Percentiles rank a stretch among this genome's conserved stretches.
phyloP scores from a whole-genome alignment of 2,113 vertebrate species.

The Phalacrocorax brasilianus region DNA sequence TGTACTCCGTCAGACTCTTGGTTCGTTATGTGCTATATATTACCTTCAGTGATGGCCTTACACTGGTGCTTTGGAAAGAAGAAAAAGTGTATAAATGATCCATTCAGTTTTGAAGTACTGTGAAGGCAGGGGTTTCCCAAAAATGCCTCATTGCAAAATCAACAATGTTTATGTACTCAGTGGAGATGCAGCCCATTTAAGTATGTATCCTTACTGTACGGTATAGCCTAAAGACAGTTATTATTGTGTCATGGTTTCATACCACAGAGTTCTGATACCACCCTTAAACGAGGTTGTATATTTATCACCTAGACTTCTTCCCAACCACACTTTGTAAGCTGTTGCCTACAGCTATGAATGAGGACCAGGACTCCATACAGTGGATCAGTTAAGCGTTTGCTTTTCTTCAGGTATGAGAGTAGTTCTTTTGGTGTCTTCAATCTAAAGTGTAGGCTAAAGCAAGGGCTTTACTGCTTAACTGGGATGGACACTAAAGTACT shows the following conservation, averaged over 20 bases:
- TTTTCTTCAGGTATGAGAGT: background rate
- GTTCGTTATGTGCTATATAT: background rate
- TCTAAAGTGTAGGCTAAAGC: background rate
- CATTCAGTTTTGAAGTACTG: background rate
- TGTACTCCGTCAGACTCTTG: background rate
- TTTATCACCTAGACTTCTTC: background rate
- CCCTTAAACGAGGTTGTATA: background rate
- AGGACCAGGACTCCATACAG: background rate
- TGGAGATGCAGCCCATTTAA: background rate
- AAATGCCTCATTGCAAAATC: background rate
- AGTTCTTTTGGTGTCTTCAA: background rate
- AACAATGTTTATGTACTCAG: background rate
- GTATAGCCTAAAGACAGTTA: background rate
- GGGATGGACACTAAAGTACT: background rate
- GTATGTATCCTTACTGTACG: background rate
- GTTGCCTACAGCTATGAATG: background rate
- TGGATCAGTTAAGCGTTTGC: background rate
- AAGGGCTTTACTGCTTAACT: background rate
- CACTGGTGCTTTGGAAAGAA: background rate
- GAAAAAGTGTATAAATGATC: background rate
- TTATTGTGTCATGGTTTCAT: background rate
- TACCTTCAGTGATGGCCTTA: background rate
- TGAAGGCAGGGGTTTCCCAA: background rate
- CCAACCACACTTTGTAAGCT: background rate
- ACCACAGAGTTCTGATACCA: background rate